These are phyloP conservation scores for Stratiolaelaps scimitus DNA, from an alignment of 1,140 invertebrate genomes.

Conservation along the genomic window DNA sequence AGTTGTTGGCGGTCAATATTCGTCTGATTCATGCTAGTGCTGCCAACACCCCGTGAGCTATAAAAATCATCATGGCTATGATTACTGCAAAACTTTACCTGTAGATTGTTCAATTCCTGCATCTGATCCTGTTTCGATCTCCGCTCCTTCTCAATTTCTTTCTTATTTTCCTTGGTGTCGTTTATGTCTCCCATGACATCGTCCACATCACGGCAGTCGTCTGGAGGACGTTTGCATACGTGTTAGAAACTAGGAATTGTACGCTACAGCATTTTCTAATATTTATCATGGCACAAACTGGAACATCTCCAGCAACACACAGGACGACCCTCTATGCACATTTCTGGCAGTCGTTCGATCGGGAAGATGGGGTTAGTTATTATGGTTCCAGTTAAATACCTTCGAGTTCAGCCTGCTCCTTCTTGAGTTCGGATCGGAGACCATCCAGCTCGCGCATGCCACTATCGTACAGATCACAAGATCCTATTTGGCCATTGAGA, in stretches of 20 bases:
- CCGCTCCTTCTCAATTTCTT: not conserved
- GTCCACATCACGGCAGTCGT: conserved; percentile 25
- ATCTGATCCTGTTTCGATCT: conserved; percentile 6
- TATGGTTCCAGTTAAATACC: not conserved
- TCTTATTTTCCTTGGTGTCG: not conserved
- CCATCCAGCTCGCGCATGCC: conserved; percentile 16
- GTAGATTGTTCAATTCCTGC: not conserved
- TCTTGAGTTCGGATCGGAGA: conserved; percentile 8
- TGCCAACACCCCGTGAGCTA: too few species aligned
- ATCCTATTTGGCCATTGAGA: not conserved
- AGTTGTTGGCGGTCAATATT: too few species aligned
- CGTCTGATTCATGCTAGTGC: too few species aligned
- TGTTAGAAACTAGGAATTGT: too few species aligned
- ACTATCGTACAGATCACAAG: conserved; percentile 16
- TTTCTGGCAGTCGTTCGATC: too few species aligned
- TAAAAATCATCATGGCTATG: too few species aligned
- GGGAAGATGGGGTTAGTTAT: too few species aligned
- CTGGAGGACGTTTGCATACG: not conserved
- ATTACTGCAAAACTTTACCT: not conserved
- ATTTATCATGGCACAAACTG: too few species aligned
- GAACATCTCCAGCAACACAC: too few species aligned
- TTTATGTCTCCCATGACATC: conserved; percentile 16
- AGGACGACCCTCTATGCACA: too few species aligned
- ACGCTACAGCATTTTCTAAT: too few species aligned
- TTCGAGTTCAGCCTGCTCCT: conserved; percentile 6